Evolutionary conservation across 1,140 invertebrate species (phyloP).

Genomic region (Sinonovacula constricta): DNA sequence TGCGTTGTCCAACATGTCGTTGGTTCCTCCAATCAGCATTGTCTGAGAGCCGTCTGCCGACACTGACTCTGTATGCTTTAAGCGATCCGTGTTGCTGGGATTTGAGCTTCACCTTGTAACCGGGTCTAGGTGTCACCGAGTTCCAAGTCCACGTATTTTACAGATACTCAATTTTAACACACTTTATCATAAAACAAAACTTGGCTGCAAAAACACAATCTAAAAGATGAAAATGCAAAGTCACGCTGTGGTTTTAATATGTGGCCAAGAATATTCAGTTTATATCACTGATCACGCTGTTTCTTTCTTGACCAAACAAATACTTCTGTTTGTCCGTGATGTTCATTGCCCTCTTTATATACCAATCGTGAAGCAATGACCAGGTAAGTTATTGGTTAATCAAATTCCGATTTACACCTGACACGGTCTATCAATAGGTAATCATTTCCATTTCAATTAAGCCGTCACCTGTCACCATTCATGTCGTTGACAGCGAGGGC

Average conservation of each 20-base stretch:
- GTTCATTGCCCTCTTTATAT: constrained; percentile 13
- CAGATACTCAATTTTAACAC: neutral
- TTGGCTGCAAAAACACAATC: neutral
- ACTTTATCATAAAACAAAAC: neutral
- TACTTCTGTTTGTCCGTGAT: neutral
- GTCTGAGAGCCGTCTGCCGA: constrained; percentile 18
- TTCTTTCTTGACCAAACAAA: neutral
- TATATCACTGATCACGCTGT: too few species aligned
- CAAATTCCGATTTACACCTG: constrained; percentile 40
- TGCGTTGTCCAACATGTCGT: constrained; percentile 25
- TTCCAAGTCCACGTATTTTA: neutral
- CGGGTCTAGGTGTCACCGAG: neutral
- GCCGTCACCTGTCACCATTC: constrained; percentile 5
- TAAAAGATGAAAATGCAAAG: neutral
- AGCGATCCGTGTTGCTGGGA: constrained; percentile 10
- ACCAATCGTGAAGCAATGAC: constrained; percentile 14
- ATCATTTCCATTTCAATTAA: constrained; percentile 55
- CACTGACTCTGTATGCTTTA: constrained; percentile 20
- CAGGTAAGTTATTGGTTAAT: constrained; percentile 49
- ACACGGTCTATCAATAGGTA: constrained; percentile 43
- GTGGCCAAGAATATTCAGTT: too few species aligned
- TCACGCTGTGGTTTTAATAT: too few species aligned
- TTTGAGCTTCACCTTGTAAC: neutral
- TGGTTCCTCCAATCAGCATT: constrained; percentile 27
- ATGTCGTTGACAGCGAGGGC: neutral